These are phyloP conservation scores for Limnephilus rhombicus DNA, from an alignment of 2,888 invertebrate genomes.

Conservation along the genomic window DNA sequence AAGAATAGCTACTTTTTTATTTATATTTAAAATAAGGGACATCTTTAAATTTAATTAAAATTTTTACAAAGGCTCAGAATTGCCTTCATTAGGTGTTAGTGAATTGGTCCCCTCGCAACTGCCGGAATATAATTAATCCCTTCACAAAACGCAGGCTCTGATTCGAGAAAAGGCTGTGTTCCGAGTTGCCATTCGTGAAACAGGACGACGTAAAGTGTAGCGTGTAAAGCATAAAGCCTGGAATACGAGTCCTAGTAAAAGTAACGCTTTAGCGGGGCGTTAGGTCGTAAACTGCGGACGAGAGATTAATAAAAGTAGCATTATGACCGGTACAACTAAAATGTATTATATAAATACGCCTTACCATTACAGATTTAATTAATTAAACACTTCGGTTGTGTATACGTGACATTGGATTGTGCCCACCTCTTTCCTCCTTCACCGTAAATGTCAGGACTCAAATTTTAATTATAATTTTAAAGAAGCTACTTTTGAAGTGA, in stretches of 20 bases:
- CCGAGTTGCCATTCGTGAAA: not conserved
- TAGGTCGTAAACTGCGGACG: not conserved
- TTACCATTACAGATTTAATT: too few species aligned
- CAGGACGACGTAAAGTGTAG: not conserved
- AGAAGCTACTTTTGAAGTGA: too few species aligned
- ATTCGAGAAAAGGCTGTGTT: not conserved
- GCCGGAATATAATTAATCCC: not conserved
- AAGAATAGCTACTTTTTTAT: too few species aligned
- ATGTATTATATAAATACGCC: too few species aligned
- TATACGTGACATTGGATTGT: too few species aligned
- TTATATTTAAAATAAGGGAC: too few species aligned
- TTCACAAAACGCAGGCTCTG: not conserved
- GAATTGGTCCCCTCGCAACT: not conserved
- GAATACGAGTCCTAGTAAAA: not conserved
- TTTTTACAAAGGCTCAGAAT: not conserved
- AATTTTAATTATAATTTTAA: too few species aligned
- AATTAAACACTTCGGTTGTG: too few species aligned
- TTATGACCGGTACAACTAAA: not conserved
- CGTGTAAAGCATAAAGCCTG: not conserved
- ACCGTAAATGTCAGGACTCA: too few species aligned
- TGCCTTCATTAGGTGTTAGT: not conserved
- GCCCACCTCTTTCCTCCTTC: too few species aligned
- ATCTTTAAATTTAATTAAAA: too few species aligned
- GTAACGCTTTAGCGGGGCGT: conserved; percentile 1
- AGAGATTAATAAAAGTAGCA: not conserved